Conservation (phyloP, 1,140 invertebrate genomes). For the Conus betulinus region DNA sequence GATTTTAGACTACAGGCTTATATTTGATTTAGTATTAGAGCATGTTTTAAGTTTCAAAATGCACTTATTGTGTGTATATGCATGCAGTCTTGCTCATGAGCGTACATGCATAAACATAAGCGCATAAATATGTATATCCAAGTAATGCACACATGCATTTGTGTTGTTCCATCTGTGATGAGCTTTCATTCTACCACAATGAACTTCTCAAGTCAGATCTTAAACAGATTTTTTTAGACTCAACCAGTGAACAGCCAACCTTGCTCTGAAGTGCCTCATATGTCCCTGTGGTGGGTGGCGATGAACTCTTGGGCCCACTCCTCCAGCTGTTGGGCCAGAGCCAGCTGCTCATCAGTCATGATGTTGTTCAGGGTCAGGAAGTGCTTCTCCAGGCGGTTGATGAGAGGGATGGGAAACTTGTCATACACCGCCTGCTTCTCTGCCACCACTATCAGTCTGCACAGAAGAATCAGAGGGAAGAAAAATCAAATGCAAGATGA, state of each 20-base stretch:
- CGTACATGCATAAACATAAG: no score
- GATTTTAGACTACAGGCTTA: no score
- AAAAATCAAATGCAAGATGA: no score
- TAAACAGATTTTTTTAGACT: neutral
- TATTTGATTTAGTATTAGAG: no score
- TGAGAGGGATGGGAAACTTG: conserved; percentile 72
- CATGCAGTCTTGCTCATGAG: neutral
- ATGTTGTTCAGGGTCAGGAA: conserved; percentile 65
- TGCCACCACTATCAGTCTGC: conserved; percentile 70
- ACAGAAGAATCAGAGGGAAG: no score
- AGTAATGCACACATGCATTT: neutral
- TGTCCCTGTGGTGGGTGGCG: neutral
- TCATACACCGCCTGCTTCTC: conserved; percentile 70
- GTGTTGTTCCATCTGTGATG: no score
- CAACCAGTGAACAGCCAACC: neutral
- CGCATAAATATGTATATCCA: no score
- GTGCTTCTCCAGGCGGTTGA: conserved; percentile 72
- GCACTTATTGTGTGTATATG: neutral
- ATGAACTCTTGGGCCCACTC: conserved; percentile 61
- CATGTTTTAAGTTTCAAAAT: neutral
- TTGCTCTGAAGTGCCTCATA: neutral
- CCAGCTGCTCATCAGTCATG: conserved; percentile 54
- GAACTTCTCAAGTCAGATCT: neutral
- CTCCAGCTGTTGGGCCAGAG: conserved; percentile 53
- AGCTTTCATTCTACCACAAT: no score